Evolutionary conservation across 2,888 invertebrate genomes (phyloP).

Genomic region (Petrolisthes cinctipes): DNA sequence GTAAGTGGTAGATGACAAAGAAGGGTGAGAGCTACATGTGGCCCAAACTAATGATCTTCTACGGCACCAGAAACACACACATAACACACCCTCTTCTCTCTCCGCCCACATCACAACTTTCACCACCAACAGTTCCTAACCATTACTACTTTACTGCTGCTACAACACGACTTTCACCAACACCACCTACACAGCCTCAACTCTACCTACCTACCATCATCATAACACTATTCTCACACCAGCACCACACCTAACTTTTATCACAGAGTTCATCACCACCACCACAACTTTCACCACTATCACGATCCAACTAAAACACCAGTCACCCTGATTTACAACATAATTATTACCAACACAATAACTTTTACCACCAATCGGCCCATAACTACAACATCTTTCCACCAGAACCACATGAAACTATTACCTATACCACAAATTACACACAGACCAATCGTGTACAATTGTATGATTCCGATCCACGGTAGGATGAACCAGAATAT

Average conservation of each 20-base stretch:
- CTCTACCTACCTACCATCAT: background rate
- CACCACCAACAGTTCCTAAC: background rate
- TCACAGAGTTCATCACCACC: background rate
- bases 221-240: background rate
- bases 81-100: background rate
- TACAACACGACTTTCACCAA: no score
- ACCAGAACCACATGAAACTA: no score
- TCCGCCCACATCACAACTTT: background rate
- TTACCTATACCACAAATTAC: no score
- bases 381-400: no score
- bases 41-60: no score
- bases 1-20: no score
- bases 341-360: background rate
- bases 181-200: no score
- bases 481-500: no score
- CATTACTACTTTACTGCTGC: background rate
- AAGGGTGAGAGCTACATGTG: no score
- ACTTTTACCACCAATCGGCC: background rate
- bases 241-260: background rate
- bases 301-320: background rate
- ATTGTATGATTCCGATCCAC: no score
- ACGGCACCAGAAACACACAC: no score
- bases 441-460: no score
- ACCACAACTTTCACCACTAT: background rate
- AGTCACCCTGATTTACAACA: background rate